These are phyloP conservation scores for Acleris holmiana DNA, from an alignment of 2,888 invertebrate species.

Conservation along the genomic window DNA sequence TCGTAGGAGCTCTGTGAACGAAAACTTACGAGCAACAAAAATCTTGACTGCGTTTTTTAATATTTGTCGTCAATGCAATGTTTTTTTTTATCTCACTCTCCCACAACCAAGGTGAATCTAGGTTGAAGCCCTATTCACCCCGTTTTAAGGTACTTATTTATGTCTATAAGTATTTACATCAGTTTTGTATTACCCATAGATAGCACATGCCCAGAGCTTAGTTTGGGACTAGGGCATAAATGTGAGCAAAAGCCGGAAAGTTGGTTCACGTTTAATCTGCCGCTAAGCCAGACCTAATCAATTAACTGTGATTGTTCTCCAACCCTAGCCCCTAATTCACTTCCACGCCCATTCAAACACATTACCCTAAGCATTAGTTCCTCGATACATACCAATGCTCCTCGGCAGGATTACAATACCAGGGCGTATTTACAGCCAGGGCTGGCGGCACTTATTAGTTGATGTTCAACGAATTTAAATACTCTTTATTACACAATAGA, in stretches of 20 bases:
- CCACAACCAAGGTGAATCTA: too few species aligned
- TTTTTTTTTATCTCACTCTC: too few species aligned
- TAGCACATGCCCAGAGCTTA: too few species aligned
- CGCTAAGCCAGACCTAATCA: conserved; percentile 17
- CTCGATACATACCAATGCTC: conserved; percentile 6
- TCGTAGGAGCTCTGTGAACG: background rate
- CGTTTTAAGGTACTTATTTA: too few species aligned
- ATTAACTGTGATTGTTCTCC: conserved; percentile 18
- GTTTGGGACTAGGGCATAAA: too few species aligned
- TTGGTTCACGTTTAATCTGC: conserved; percentile 4
- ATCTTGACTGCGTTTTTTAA: too few species aligned
- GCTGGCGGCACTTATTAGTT: background rate
- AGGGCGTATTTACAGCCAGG: conserved; percentile 5
- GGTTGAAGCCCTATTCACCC: too few species aligned
- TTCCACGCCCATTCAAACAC: conserved; percentile 22
- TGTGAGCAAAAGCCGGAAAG: too few species aligned
- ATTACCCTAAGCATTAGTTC: conserved; percentile 24
- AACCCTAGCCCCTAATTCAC: conserved; percentile 25
- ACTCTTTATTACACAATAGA: background rate
- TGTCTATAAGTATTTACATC: too few species aligned
- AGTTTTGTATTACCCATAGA: too few species aligned
- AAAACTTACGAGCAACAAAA: too few species aligned
- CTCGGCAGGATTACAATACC: background rate
- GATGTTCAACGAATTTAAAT: background rate
- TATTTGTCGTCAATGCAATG: too few species aligned